Evolutionary conservation across 2,113 vertebrate genomes (phyloP).

Genomic region (Hoplias malabaricus): DNA sequence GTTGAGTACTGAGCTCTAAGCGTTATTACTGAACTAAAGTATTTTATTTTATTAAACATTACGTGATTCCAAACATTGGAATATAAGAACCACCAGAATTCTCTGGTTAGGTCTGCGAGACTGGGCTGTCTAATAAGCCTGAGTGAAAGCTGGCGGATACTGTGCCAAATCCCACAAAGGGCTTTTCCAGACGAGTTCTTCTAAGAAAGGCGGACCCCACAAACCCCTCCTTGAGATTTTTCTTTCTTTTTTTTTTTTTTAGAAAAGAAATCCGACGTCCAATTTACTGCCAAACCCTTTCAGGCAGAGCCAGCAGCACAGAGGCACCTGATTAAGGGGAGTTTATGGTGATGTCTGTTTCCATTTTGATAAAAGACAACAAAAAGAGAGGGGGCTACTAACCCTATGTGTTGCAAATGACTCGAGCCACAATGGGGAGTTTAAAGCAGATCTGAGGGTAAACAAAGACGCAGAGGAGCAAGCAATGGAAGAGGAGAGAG

Average conservation of each 20-base stretch:
- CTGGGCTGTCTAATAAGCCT: conserved; percentile 61
- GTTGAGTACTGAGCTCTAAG: too few relatives aligned
- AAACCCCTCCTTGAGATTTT: conserved; percentile 70
- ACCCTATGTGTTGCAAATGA: conserved; percentile 49
- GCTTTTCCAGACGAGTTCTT: conserved; percentile 75
- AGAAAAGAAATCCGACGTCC: conserved; percentile 73
- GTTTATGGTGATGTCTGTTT: conserved; percentile 71
- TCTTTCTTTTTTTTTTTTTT: conserved; percentile 53
- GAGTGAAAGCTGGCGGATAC: conserved; percentile 64
- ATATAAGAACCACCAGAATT: conserved; percentile 49
- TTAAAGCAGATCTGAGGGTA: conserved; percentile 49
- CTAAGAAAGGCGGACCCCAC: conserved; percentile 53
- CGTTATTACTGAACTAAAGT: too few relatives aligned
- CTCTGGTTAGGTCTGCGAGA: conserved; percentile 56
- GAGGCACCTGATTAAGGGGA: conserved; percentile 73
- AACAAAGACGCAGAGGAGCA: conserved; percentile 33
- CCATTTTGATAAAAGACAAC: conserved; percentile 66
- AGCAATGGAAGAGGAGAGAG: conserved; percentile 25
- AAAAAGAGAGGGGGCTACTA: conserved; percentile 38
- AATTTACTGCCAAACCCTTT: conserved; percentile 76
- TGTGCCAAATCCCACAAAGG: conserved; percentile 76
- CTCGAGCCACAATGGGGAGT: conserved; percentile 42
- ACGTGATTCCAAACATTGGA: too few relatives aligned
- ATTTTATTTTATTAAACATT: too few relatives aligned
- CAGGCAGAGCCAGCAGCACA: conserved; percentile 72